Evolutionary conservation across 2,113 vertebrate genomes (phyloP), one percentile per base, ranked within the genome.

Genomic region (Noturus placidus): DNA sequence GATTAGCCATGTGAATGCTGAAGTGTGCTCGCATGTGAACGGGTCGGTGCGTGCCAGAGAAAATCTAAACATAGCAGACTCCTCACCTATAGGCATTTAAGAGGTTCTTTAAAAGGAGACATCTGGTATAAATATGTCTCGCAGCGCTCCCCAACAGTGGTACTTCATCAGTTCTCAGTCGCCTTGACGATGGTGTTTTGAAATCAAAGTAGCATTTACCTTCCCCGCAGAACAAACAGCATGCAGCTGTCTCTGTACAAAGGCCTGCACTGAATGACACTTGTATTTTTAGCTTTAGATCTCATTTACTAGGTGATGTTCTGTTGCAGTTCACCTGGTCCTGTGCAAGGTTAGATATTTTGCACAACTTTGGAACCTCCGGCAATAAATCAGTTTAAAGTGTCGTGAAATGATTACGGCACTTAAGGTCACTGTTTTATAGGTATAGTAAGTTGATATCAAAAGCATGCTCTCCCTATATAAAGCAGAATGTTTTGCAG

Each of bases 161-260:
- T 74, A 54, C 42, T 70, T 80, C 63, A 38, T 82, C 88, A 83
- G 59, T 81, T 76, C 59, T 74, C 35, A 59, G 79, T 88, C 74
- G 10, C 82, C 79, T 86, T 87, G 65, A 82, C 69, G 74, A 87
- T 86, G 83, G 63, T 87, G 87, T 88, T 88, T 87, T 90, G 69
- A 91, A 91, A 91, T 89, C 85, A 87, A 91, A 88, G 87, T 61
- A 84, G 87, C 82, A 54, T 91, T 91, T 92, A 90, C 91, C 90
- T 91, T 90, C 42, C 50, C 82, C 69, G 82, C 72, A 77, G 86
- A 87, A 91, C 87, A 91, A 89, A 90, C 87, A 86, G 85, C n/a
- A n/a, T 81, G 33, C 92, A 91, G 91, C 91, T 92, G 90, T 90
- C 76, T 83, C 52, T 78, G 78, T 82, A 84, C 76, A 87, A 89